A percentile compares a stretch with the other conserved stretches of the same genome.
phyloP scores from a whole-genome alignment of 2,113 vertebrate species.

The Eulemur macaco region DNA sequence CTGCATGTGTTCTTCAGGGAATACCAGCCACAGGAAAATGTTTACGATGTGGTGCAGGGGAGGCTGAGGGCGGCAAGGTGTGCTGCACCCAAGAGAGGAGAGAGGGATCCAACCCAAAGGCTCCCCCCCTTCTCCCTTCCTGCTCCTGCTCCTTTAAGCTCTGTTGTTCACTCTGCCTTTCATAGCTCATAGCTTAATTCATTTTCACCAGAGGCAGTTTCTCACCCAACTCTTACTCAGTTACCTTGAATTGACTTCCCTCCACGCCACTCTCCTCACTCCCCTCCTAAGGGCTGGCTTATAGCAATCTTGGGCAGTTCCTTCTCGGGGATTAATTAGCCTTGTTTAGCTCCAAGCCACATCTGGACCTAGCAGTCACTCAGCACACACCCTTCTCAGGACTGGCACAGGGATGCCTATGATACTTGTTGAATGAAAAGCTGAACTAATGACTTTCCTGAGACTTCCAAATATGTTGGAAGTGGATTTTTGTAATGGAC shows the following conservation, averaged over 20 bases:
- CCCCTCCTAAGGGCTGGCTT: neutral
- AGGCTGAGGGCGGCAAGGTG: neutral
- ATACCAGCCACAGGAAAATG: no score
- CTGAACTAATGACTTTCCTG: neutral
- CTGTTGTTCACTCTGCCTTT: neutral
- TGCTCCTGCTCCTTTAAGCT: neutral
- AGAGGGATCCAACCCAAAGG: neutral
- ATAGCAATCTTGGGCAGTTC: neutral
- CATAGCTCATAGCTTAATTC: neutral
- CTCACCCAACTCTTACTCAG: neutral
- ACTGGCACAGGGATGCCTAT: neutral
- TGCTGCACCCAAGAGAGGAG: neutral
- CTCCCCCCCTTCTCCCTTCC: neutral
- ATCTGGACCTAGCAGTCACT: neutral
- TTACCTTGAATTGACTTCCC: neutral
- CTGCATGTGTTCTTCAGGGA: neutral
- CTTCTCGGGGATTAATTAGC: neutral
- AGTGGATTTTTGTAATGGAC: neutral
- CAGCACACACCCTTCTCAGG: neutral
- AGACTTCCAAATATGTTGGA: neutral
- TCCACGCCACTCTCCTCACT: no score
- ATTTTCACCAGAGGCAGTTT: neutral
- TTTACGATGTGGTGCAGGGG: fast-evolving
- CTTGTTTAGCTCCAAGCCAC: neutral
- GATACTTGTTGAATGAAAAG: neutral